Base-by-base conservation (phyloP, 2,797 vertebrate genomes). In the Heterohyrax brucei region DNA sequence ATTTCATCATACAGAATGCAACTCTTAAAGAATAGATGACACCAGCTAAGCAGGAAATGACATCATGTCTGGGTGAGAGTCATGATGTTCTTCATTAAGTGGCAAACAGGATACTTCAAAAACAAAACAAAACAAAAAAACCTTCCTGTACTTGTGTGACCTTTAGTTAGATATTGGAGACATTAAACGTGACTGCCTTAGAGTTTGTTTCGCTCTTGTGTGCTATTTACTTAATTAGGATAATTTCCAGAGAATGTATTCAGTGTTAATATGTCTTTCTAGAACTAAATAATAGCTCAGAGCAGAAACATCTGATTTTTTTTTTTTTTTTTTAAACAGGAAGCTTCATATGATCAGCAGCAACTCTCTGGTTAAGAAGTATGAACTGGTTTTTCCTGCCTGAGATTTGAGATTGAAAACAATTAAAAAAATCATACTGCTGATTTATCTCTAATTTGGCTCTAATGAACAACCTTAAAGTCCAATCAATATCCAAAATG, bases 341-440 rank as follows among this genome's bases (percentile, higher is more conserved):
- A 87, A 30, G 22, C 2, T 22, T 53, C 10, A 19, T 30, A n/a
- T 53, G 76, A 70, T 77, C 30, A 75, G 28, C 28, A 48, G 70
- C 56, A 68, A 19, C 46, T 78, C 68, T 86, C 14, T 33, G 75
- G 61, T 75, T 92, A 90, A 0, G 83, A 97, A 78, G 70, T 56
- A 73, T 89, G 82, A 95, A 76, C 46, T 90, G 76, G 48, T 78
- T 85, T 91, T 97, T 96, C 75, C 89, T 68, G n/a, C n/a, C 19
- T 73, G 50, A n/a, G 21, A 70, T 83, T 92, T 85, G 28, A 28
- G 89, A 24, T 89, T 78, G 85, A 46, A 72, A 89, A 10, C 28
- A 61, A 39, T 59, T 72, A 79, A 83, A 82, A 89, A 87, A 95
- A 64, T 39, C 2, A 3, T 64, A 72, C 5, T 62, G 7, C 26